Base-by-base conservation (phyloP, 2,888 invertebrate species). In the Drosophila cyrtoloma region DNA sequence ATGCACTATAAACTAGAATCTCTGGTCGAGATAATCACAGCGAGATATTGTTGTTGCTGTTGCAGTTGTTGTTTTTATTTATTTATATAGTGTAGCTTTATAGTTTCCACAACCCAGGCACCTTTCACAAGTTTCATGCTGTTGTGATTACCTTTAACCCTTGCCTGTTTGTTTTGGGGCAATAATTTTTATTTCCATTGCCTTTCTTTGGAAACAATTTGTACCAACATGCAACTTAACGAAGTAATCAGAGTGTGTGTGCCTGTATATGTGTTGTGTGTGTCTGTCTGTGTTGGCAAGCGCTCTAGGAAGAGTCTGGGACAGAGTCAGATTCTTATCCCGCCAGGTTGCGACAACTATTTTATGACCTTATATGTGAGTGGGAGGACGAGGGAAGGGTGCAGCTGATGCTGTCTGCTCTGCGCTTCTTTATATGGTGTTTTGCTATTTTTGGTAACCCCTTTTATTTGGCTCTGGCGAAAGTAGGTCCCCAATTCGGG, bases 151-250 rank as follows among this genome's bases (percentile, higher is more conserved):
- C 87, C 89, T 82, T 90, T 87, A 86, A 86, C 89, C 87, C 90
- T 79, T 79, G 74, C 68, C 64, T 52, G 72, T 68, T 73, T 66
- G 66, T 75, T 81, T 82, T 80, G 70, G 75, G 82, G 78, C 70
- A 86, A 89, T 84, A 77, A 87, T 86, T 89, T 87, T 89, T 81
- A 79, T 89, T 89, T 84, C 75, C 86, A 90, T 88, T 88, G 89
- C 82, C 84, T 88, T 90, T 86, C 84, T 86, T 89, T 90, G 81
- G 84, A 86, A 90, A 88, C 87, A 90, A 90, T 87, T 87, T 87
- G 87, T 90, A 84, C 66, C 89, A 84, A 90, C 89, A 86, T 84
- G 84, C 81, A 86, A 79, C 87, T 80, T 90, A 90, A 87, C 90
- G 77, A 87, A 90, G 84, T 87, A 84, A 87, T 87, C 89, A 90